A percentile compares a stretch with the other conserved stretches of the same genome.
phyloP scores from a whole-genome alignment of 2,113 vertebrate species.

The Hypocryptadius cinnamomeus region DNA sequence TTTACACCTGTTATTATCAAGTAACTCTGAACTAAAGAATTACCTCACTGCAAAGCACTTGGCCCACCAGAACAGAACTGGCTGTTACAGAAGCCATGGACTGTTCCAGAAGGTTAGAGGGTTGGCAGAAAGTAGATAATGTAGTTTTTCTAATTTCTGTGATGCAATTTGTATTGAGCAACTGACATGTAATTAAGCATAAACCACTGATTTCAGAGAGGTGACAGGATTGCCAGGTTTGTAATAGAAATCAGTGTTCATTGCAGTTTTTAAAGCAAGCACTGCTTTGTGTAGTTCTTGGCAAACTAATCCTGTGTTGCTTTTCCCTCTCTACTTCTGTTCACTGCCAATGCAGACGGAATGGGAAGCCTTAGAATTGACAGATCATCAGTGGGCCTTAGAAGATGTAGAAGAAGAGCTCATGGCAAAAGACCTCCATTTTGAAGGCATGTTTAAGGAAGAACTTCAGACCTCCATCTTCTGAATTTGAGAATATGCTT shows the following conservation, averaged over 20 bases:
- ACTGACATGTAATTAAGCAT: background rate
- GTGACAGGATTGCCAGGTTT: background rate
- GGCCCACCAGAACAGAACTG: background rate
- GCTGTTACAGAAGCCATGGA: background rate
- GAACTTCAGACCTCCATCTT: constrained; percentile 94
- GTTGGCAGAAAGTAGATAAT: background rate
- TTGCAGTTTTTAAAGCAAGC: background rate
- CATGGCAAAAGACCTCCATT: constrained; percentile 92
- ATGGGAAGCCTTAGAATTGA: constrained; percentile 96
- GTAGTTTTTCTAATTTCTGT: background rate
- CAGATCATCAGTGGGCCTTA: constrained; percentile 96
- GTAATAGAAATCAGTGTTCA: background rate
- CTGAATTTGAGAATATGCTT: constrained; percentile 44
- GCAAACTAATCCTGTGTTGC: background rate
- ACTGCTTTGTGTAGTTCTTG: background rate
- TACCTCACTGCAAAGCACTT: background rate
- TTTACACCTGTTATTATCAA: background rate
- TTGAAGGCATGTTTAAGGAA: constrained; percentile 96
- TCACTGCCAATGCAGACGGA: constrained; percentile 79
- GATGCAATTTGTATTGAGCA: background rate
- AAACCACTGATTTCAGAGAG: background rate
- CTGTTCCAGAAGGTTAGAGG: background rate
- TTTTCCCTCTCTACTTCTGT: background rate
- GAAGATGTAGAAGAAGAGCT: constrained; percentile 95
- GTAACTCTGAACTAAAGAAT: background rate